phyloP scores from a whole-genome alignment of 2,888 invertebrate species.

The Hetaerina titia region DNA sequence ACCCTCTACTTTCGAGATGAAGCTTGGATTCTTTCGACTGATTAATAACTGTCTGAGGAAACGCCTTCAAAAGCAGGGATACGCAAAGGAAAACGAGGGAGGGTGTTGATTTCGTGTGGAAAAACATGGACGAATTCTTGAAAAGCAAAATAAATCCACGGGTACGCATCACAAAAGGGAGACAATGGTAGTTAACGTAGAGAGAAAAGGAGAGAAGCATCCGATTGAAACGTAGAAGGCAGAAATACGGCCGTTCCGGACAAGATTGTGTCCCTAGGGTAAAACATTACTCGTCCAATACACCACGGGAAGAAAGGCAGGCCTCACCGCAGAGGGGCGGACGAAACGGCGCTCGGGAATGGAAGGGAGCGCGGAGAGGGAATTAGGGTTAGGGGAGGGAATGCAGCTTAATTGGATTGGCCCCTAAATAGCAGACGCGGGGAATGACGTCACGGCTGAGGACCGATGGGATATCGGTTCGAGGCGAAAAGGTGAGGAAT shows the following conservation, averaged over 20 bases:
- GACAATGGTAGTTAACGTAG: background rate
- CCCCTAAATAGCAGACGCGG: background rate
- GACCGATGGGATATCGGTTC: background rate
- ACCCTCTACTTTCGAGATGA: background rate
- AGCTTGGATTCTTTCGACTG: background rate
- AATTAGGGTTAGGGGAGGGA: background rate
- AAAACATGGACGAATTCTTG: too few relatives aligned
- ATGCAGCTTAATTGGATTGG: slow-evolving; percentile 10
- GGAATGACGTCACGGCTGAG: slow-evolving; percentile 26
- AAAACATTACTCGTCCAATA: background rate
- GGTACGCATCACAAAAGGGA: background rate
- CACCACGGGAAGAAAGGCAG: background rate
- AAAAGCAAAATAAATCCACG: too few relatives aligned
- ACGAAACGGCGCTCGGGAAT: background rate
- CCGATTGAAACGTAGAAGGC: background rate
- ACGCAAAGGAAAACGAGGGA: background rate
- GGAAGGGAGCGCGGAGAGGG: background rate
- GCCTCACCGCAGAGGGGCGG: background rate
- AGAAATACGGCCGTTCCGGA: background rate
- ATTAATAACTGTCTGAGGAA: background rate
- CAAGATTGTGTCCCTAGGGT: background rate
- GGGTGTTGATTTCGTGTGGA: too few relatives aligned
- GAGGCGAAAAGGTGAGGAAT: slow-evolving; percentile 24
- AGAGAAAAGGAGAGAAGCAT: background rate
- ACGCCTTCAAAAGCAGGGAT: background rate